A percentile compares a stretch with the other conserved stretches of the same genome.
phyloP scores from a whole-genome alignment of 92 coral and sea anemone genomes.

The Pocillopora grandis region DNA sequence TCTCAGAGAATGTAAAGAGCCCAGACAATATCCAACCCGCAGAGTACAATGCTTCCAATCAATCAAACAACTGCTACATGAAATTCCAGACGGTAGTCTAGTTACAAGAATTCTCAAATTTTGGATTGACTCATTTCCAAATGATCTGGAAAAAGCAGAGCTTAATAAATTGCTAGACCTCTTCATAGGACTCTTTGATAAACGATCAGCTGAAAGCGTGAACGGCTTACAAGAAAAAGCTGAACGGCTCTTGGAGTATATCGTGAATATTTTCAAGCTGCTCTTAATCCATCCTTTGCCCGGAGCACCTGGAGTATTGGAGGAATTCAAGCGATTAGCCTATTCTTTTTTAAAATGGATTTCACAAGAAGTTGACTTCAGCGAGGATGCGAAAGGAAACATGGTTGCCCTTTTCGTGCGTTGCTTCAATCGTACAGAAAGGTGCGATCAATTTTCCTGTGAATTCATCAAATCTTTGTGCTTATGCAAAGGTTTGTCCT shows the following conservation, averaged over 20 bases:
- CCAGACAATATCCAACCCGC: background rate
- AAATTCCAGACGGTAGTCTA: background rate
- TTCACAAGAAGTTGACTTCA: background rate
- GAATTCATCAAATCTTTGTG: background rate
- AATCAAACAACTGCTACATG: background rate
- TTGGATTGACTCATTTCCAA: background rate
- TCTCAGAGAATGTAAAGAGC: background rate
- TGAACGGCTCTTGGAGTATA: background rate
- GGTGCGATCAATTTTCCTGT: background rate
- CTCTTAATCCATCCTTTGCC: background rate
- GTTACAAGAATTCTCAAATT: background rate
- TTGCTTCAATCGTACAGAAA: background rate
- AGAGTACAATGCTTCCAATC: background rate
- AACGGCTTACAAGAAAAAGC: background rate
- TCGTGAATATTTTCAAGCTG: background rate
- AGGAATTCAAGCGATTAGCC: background rate
- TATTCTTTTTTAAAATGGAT: background rate
- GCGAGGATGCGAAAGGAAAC: background rate
- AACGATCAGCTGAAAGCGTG: background rate
- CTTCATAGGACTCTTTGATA: background rate
- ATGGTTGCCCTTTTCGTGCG: background rate
- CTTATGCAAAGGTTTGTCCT: background rate
- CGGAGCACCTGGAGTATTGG: background rate
- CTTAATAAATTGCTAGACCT: background rate
- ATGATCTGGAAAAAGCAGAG: background rate